Evolutionary conservation across 2,113 vertebrate genomes (phyloP).

Genomic region (Ceratotherium simum): DNA sequence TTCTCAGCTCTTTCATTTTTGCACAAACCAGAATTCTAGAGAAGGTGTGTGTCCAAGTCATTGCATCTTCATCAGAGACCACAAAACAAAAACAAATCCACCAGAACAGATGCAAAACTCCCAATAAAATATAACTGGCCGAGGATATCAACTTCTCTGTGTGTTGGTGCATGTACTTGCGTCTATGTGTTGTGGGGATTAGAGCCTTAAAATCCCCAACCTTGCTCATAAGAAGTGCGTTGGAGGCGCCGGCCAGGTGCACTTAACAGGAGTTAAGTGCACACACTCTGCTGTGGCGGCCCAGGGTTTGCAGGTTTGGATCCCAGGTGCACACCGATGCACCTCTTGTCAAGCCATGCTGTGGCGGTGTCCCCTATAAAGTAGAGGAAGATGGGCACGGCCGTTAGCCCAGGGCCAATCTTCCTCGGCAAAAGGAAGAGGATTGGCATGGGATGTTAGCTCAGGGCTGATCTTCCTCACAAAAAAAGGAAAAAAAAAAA

Average conservation of each 20-base stretch:
- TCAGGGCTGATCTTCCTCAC: too few relatives aligned
- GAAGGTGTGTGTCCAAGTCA: background rate
- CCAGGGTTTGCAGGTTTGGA: too few relatives aligned
- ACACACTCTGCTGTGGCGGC: too few relatives aligned
- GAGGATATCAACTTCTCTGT: background rate
- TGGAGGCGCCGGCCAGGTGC: background rate
- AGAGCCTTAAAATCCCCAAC: background rate
- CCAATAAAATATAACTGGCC: background rate
- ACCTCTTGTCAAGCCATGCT: too few relatives aligned
- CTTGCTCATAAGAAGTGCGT: background rate
- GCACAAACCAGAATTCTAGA: background rate
- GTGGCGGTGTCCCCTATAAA: too few relatives aligned
- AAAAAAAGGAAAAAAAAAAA: background rate
- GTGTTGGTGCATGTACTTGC: background rate
- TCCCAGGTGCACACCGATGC: too few relatives aligned
- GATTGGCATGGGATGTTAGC: too few relatives aligned
- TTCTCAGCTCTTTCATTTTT: slow-evolving; percentile 23
- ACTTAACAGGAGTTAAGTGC: too few relatives aligned
- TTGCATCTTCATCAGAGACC: background rate
- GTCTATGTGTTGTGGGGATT: background rate
- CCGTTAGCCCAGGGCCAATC: too few relatives aligned
- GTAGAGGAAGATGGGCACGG: too few relatives aligned
- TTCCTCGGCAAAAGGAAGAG: too few relatives aligned
- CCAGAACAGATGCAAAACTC: background rate
- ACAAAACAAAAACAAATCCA: background rate